These are phyloP conservation scores for Amphiprion clarkii DNA, from an alignment of 2,797 vertebrate genomes.

Conservation along the genomic window DNA sequence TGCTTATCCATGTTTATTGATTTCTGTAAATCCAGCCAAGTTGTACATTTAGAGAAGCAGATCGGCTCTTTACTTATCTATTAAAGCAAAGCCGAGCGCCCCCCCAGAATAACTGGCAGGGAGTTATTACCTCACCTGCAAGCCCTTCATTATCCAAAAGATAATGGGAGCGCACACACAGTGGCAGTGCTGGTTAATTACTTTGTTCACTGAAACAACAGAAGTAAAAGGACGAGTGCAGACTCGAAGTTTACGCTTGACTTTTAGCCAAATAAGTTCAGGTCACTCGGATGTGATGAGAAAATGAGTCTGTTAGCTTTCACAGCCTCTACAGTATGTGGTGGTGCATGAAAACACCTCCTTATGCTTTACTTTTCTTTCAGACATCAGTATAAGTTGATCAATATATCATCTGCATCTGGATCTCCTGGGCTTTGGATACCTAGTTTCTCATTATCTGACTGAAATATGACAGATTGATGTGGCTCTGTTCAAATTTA, in stretches of 20 bases:
- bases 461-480: no score
- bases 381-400: no score
- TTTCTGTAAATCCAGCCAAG: slow-evolving; percentile 6
- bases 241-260: slow-evolving; percentile 1
- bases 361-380: no score
- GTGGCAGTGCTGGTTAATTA: not conserved
- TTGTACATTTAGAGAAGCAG: slow-evolving; percentile 16
- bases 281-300: not conserved
- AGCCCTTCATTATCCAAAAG: slow-evolving; percentile 12
- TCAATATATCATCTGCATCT: no score
- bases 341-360: not conserved
- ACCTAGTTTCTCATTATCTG: no score
- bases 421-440: no score
- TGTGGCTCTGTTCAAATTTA: no score
- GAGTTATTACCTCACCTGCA: slow-evolving; percentile 6
- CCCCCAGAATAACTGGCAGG: not conserved
- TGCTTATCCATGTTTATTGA: slow-evolving; percentile 31
- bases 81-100: slow-evolving; percentile 2
- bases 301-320: not conserved
- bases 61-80: slow-evolving; percentile 25
- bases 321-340: not conserved
- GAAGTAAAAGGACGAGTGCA: not conserved
- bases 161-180: slow-evolving; percentile 10
- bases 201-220: not conserved
- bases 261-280: not conserved